Percentiles rank a stretch among this genome's conserved stretches.
Evolutionary conservation across 23 tunicate genomes (phyloP).

Genomic region (Styela plicata): DNA sequence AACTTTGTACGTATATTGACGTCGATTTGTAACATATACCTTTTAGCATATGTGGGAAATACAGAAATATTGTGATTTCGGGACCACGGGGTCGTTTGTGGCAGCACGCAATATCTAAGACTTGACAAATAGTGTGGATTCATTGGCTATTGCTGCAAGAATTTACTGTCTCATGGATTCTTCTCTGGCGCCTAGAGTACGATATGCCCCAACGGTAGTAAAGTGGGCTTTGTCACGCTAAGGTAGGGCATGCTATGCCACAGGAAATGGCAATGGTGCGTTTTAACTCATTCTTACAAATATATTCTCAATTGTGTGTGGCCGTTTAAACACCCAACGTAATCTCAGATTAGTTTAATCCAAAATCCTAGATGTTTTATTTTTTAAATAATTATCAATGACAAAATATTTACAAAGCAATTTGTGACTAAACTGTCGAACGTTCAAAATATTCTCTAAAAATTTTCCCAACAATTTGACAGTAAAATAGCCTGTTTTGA

Average conservation of each 20-base stretch:
- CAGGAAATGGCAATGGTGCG: neutral
- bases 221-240: neutral
- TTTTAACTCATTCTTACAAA: neutral
- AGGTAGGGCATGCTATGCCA: neutral
- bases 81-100: neutral
- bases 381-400: too few relatives aligned
- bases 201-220: neutral
- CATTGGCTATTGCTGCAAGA: too few relatives aligned
- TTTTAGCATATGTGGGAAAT: neutral
- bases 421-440: neutral
- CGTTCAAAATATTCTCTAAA: neutral
- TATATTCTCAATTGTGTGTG: neutral
- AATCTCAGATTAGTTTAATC: too few relatives aligned
- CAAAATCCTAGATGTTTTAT: too few relatives aligned
- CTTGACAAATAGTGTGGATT: too few relatives aligned
- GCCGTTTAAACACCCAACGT: too few relatives aligned
- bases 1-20: neutral
- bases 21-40: neutral
- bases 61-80: neutral
- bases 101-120: neutral
- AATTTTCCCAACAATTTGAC: neutral
- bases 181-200: neutral
- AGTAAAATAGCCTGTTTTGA: too few relatives aligned
- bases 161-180: neutral
- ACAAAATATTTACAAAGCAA: neutral